Evolutionary conservation across 1,140 invertebrate genomes (phyloP).

Genomic region (Solen grandis): DNA sequence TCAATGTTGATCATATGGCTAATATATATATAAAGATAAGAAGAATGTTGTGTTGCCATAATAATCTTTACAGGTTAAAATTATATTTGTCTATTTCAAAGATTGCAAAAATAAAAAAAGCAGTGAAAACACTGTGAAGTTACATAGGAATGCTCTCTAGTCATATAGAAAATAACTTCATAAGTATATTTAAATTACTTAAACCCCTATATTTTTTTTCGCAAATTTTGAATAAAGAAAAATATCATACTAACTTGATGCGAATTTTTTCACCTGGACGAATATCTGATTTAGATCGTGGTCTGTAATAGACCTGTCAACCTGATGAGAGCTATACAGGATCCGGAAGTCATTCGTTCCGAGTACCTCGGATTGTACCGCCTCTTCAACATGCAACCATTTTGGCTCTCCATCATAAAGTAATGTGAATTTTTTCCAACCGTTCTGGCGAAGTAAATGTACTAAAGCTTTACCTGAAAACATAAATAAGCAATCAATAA

Average conservation of each 20-base stretch:
- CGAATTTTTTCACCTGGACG: not conserved
- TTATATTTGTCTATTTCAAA: not conserved
- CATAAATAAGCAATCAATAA: too few relatives aligned
- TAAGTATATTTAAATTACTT: too few relatives aligned
- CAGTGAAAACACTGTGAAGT: too few relatives aligned
- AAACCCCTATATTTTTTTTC: too few relatives aligned
- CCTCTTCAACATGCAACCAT: constrained; percentile 24
- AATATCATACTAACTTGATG: constrained; percentile 32
- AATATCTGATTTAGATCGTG: not conserved
- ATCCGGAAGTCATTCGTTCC: constrained; percentile 1
- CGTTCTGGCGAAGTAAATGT: constrained; percentile 26
- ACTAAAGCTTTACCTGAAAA: not conserved
- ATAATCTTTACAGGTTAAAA: not conserved
- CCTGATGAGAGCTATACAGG: constrained; percentile 16
- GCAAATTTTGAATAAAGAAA: too few relatives aligned
- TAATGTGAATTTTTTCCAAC: constrained; percentile 18
- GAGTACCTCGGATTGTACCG: not conserved
- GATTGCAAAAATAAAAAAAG: too few relatives aligned
- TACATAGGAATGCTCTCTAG: too few relatives aligned
- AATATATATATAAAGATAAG: too few relatives aligned
- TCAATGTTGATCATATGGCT: too few relatives aligned
- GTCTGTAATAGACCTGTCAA: constrained; percentile 15
- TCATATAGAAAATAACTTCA: too few relatives aligned
- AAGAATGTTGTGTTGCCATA: too few relatives aligned
- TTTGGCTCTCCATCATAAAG: not conserved